Percentiles rank a stretch among this genome's conserved stretches.
phyloP scores from a whole-genome alignment of 2,113 vertebrate genomes.

The Callipepla squamata region DNA sequence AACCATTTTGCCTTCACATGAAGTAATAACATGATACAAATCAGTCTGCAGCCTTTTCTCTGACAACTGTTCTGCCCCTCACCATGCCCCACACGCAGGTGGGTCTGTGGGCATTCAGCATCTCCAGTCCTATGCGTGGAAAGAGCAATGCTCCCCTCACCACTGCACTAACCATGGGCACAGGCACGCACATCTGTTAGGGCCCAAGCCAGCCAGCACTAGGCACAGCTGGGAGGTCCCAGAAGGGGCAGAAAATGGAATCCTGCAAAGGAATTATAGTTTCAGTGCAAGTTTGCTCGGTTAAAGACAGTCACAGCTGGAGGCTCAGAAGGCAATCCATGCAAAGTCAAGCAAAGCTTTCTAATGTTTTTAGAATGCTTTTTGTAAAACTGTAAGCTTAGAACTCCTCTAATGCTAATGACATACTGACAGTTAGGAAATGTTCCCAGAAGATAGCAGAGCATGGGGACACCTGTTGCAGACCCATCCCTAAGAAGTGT shows the following conservation, averaged over 20 bases:
- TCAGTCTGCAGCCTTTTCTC: fast-evolving
- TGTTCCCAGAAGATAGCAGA: background rate
- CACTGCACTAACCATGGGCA: fast-evolving
- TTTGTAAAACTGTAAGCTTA: background rate
- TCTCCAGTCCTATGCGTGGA: fast-evolving
- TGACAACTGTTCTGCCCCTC: background rate
- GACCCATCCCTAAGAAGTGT: background rate
- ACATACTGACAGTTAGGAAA: background rate
- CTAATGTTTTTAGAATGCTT: fast-evolving
- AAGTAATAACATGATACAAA: background rate
- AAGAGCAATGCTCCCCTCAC: background rate
- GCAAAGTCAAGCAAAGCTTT: background rate
- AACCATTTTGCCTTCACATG: fast-evolving
- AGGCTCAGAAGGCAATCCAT: background rate
- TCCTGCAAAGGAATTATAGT: background rate
- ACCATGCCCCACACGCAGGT: background rate
- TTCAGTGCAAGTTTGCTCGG: background rate
- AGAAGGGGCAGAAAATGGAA: background rate
- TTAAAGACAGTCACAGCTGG: background rate
- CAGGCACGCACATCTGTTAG: background rate
- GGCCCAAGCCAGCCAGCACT: fast-evolving
- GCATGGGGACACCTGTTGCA: fast-evolving
- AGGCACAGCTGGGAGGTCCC: fast-evolving
- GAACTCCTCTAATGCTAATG: background rate
- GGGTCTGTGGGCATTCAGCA: fast-evolving